phyloP scores from a whole-genome alignment of 2,797 vertebrate species.

The Loris lydekkerianus region DNA sequence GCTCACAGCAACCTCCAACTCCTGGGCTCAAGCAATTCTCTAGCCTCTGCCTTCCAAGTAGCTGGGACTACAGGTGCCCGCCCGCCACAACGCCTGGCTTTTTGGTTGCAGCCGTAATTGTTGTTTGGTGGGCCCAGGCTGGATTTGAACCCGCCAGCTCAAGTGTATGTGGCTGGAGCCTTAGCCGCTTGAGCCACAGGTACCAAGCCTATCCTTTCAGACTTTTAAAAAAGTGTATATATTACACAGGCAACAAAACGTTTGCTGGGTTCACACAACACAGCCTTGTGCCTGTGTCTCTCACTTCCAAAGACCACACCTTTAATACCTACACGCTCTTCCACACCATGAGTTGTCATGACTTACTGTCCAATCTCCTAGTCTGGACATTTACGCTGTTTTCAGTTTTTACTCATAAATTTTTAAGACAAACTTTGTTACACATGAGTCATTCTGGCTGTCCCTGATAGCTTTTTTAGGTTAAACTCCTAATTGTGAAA shows the following conservation, averaged over 20 bases:
- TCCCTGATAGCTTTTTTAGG: neutral
- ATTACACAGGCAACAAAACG: rapidly evolving
- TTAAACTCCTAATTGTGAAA: neutral
- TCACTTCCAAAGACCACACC: neutral
- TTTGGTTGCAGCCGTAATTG: too few relatives aligned
- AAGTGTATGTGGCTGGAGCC: too few relatives aligned
- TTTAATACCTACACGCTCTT: neutral
- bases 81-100: too few relatives aligned
- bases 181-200: too few relatives aligned
- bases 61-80: too few relatives aligned
- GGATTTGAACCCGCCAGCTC: too few relatives aligned
- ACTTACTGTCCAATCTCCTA: neutral
- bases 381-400: neutral
- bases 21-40: too few relatives aligned
- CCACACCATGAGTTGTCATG: neutral
- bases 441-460: neutral
- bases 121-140: too few relatives aligned
- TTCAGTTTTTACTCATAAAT: neutral
- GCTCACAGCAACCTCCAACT: too few relatives aligned
- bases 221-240: neutral
- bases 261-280: neutral
- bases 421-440: neutral
- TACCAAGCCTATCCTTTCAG: neutral
- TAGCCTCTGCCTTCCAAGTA: too few relatives aligned
- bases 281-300: neutral